phyloP scores from a whole-genome alignment of 30 jellyfish, hydroid and myxozoan species.

The Haliclystus octoradiatus region DNA sequence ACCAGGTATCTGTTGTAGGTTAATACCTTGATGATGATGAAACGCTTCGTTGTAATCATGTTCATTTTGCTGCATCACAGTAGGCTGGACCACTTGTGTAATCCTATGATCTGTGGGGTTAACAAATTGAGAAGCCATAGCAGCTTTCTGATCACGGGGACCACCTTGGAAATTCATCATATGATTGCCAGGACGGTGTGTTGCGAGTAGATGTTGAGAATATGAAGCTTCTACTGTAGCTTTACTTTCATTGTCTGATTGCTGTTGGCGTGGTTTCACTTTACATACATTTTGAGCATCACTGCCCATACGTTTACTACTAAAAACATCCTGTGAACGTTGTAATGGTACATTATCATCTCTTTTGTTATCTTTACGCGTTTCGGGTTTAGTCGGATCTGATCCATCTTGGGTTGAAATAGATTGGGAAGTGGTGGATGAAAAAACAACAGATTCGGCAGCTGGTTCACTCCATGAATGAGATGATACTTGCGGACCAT shows the following conservation, averaged over 20 bases:
- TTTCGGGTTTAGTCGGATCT: slow-evolving; percentile 15
- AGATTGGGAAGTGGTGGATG: slow-evolving; percentile 31
- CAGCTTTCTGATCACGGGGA: not conserved
- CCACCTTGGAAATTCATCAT: not conserved
- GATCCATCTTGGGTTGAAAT: slow-evolving; percentile 9
- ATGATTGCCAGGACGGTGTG: not conserved
- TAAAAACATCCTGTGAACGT: slow-evolving; percentile 2
- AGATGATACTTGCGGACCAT: slow-evolving; percentile 12
- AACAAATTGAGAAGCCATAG: not conserved
- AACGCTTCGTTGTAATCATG: slow-evolving; percentile 28
- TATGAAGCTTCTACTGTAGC: not conserved
- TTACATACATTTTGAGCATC: slow-evolving; percentile 77
- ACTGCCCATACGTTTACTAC: slow-evolving; percentile 15
- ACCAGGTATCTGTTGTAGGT: slow-evolving; percentile 26
- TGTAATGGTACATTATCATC: slow-evolving; percentile 12
- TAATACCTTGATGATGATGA: slow-evolving; percentile 41
- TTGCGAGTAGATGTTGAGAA: not conserved
- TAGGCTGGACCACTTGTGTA: slow-evolving; percentile 7
- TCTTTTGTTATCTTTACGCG: slow-evolving; percentile 12
- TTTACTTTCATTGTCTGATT: not conserved
- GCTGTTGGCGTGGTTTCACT: slow-evolving; percentile 91
- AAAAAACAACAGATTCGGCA: slow-evolving; percentile 10
- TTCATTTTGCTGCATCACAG: slow-evolving; percentile 27
- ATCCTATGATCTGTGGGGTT: not conserved
- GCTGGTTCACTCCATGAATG: slow-evolving; percentile 46